These are phyloP conservation scores for Lagopus leucura DNA, from an alignment of 2,113 vertebrate genomes.

Conservation along the genomic window DNA sequence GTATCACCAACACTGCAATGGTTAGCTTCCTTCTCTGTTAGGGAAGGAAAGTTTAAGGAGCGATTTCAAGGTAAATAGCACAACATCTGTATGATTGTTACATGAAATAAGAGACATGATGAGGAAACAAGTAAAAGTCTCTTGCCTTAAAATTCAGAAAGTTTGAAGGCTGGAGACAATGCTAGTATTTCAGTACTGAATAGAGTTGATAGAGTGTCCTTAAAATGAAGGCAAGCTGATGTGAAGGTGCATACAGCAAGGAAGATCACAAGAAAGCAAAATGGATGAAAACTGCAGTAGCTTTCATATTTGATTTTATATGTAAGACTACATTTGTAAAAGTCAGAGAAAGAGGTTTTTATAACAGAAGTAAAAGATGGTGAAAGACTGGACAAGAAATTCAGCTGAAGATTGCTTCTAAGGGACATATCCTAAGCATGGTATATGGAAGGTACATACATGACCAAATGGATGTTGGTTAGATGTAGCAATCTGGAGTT, in stretches of 20 bases:
- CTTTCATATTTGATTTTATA: neutral
- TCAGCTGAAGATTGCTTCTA: neutral
- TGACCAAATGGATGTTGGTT: fast-evolving
- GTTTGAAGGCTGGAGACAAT: neutral
- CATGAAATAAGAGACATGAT: neutral
- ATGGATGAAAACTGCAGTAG: neutral
- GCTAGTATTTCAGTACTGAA: neutral
- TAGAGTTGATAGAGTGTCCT: neutral
- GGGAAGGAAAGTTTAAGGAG: neutral
- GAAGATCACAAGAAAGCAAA: neutral
- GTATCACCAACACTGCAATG: neutral
- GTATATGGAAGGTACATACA: neutral
- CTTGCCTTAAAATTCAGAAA: neutral
- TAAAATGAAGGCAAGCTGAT: neutral
- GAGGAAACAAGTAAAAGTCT: neutral
- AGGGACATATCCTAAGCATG: neutral
- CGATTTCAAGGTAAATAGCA: neutral
- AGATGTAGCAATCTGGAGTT: neutral
- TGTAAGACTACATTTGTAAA: neutral
- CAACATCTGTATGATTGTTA: neutral
- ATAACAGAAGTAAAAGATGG: neutral
- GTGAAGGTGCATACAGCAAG: neutral
- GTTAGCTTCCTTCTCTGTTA: neutral
- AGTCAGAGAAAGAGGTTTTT: neutral
- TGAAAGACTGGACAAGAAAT: neutral